A percentile compares a stretch with the other conserved stretches of the same genome.
phyloP scores from a whole-genome alignment of 2,113 vertebrate genomes.

The Pedionomus torquatus region DNA sequence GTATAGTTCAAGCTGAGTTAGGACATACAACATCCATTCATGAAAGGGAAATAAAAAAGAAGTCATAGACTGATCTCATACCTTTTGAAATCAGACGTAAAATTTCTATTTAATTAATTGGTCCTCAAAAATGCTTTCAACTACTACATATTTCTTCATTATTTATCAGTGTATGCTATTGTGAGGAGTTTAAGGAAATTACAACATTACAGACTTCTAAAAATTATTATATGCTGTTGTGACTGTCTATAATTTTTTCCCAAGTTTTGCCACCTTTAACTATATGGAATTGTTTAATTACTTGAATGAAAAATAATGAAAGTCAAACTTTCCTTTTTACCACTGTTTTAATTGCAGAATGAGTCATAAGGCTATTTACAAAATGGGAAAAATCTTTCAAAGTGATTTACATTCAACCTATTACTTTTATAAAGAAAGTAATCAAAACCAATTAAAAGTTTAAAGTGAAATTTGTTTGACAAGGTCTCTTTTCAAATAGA shows the following conservation, averaged over 20 bases:
- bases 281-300: background rate
- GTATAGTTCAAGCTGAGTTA: background rate
- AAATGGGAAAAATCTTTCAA: background rate
- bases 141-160: background rate
- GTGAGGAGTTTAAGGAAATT: background rate
- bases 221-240: background rate
- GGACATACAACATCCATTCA: background rate
- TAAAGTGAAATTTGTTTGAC: background rate
- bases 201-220: background rate
- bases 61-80: background rate
- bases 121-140: background rate
- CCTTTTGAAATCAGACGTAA: background rate
- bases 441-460: background rate
- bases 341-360: background rate
- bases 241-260: background rate
- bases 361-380: background rate
- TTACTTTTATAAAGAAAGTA: background rate
- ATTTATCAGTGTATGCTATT: background rate
- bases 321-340: background rate
- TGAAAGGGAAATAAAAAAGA: background rate
- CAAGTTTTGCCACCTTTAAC: background rate
- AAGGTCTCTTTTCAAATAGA: background rate
- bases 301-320: background rate
- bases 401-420: background rate
- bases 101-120: background rate